phyloP scores from a whole-genome alignment of 1,140 invertebrate genomes.

The Bombus pyrosoma region DNA sequence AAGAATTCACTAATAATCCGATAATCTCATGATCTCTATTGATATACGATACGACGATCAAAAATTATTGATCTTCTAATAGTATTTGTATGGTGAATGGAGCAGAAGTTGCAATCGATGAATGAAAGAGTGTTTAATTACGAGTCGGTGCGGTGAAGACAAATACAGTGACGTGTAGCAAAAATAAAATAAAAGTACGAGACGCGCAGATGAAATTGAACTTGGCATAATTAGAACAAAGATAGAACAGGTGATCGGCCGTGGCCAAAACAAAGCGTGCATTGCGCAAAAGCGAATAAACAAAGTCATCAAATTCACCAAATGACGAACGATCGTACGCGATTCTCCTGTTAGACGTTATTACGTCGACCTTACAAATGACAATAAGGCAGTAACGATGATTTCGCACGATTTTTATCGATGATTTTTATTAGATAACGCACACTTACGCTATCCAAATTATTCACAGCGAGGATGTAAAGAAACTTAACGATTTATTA shows the following conservation, averaged over 20 bases:
- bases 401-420: background rate
- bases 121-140: background rate
- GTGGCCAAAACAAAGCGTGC: conserved; percentile 21
- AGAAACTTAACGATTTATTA: background rate
- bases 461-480: background rate
- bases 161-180: background rate
- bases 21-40: background rate
- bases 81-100: too few relatives aligned
- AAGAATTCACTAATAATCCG: background rate
- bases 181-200: conserved; percentile 32
- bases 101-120: background rate
- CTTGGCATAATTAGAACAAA: conserved; percentile 28
- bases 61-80: too few relatives aligned
- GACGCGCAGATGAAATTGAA: conserved; percentile 15
- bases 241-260: conserved; percentile 37
- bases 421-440: background rate
- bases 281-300: background rate
- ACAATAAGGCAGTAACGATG: background rate
- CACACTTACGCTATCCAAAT: background rate
- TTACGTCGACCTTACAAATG: background rate
- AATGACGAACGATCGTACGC: background rate
- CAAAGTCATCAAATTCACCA: background rate
- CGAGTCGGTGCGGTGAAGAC: too few relatives aligned
- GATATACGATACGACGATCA: background rate
- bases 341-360: background rate